These are phyloP conservation scores for Tachypleus tridentatus DNA, from an alignment of 1,140 invertebrate species.

Conservation along the genomic window DNA sequence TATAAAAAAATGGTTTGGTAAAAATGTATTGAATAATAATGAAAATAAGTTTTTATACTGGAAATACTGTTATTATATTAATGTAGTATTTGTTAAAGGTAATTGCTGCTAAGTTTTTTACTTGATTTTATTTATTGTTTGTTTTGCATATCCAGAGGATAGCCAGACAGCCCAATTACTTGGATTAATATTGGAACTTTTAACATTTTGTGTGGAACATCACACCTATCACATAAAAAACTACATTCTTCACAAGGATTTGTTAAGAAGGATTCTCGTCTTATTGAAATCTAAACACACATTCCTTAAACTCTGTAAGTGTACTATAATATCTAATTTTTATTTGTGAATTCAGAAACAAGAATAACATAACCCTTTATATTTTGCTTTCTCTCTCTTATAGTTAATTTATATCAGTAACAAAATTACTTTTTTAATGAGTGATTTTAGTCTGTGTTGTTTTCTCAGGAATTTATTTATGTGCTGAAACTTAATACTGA, in stretches of 20 bases:
- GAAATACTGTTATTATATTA: too few relatives aligned
- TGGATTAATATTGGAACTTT: conserved; percentile 83
- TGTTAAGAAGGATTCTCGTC: conserved; percentile 84
- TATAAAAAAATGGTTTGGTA: too few relatives aligned
- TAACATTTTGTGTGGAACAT: conserved; percentile 99
- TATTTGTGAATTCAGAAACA: too few relatives aligned
- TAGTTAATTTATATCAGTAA: background rate
- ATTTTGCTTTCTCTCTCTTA: conserved; percentile 1
- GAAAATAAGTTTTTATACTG: too few relatives aligned
- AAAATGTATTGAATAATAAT: too few relatives aligned
- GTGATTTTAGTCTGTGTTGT: background rate
- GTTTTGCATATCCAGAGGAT: conserved; percentile 52
- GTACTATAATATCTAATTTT: background rate
- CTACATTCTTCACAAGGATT: conserved; percentile 92
- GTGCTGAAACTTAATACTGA: too few relatives aligned
- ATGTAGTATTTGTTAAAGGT: too few relatives aligned
- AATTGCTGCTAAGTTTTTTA: too few relatives aligned
- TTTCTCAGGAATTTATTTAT: too few relatives aligned
- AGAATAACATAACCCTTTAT: too few relatives aligned
- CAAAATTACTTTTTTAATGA: conserved; percentile 5
- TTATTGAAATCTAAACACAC: conserved; percentile 96
- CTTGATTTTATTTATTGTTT: background rate
- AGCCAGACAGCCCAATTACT: conserved; percentile 91
- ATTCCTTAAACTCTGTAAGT: conserved; percentile 81
- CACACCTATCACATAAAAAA: conserved; percentile 98